Conservation (phyloP, 2,797 vertebrate species). For the Poecile montanus region DNA sequence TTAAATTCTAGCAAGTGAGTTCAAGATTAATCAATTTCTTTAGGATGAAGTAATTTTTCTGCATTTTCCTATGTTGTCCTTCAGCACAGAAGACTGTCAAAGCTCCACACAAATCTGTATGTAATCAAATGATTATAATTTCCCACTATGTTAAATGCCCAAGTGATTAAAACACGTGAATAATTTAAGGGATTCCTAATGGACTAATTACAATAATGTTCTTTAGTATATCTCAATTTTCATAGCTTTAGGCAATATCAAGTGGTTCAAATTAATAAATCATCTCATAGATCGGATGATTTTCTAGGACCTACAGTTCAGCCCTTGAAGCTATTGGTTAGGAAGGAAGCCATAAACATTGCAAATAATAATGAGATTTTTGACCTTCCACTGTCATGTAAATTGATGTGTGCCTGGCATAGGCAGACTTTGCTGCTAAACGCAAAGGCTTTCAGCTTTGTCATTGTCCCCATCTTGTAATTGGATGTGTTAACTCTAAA, state of each 20-base stretch:
- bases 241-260: slow-evolving; percentile 28
- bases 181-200: slow-evolving; percentile 42
- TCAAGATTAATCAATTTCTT: not conserved
- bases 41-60: not conserved
- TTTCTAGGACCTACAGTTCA: slow-evolving; percentile 9
- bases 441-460: slow-evolving; percentile 35
- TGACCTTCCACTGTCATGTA: not conserved
- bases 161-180: slow-evolving; percentile 51
- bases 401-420: slow-evolving; percentile 17
- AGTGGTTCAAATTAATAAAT: slow-evolving; percentile 38
- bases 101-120: not conserved
- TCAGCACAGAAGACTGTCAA: not conserved
- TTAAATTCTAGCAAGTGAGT: not conserved
- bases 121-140: slow-evolving; percentile 25
- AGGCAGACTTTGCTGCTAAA: slow-evolving; percentile 5
- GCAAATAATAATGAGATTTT: slow-evolving; percentile 34
- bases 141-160: slow-evolving; percentile 27
- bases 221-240: slow-evolving; percentile 6
- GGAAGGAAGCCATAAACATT: not conserved
- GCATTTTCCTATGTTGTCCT: not conserved
- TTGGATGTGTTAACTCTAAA: not conserved
- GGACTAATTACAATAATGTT: slow-evolving; percentile 44
- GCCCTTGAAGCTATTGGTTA: not conserved
- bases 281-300: not conserved
- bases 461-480: slow-evolving; percentile 19